phyloP scores from a whole-genome alignment of 2,888 invertebrate species.

The Mellilla xanthometata region DNA sequence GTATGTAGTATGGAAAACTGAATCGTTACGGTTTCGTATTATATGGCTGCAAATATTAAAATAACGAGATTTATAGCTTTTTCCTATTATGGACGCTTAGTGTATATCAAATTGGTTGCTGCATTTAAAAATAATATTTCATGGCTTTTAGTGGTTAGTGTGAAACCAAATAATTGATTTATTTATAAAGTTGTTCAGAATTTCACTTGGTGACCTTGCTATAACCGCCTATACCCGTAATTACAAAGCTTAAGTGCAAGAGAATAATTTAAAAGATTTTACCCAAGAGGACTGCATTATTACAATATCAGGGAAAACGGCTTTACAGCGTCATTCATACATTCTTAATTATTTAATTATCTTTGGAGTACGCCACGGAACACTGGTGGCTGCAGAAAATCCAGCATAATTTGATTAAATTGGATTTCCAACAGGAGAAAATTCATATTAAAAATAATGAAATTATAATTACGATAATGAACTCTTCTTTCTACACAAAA shows the following conservation, averaged over 20 bases:
- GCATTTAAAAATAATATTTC: too few species aligned
- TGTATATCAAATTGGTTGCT: slow-evolving; percentile 7
- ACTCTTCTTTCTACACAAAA: slow-evolving; percentile 29
- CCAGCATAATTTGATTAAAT: slow-evolving; percentile 68
- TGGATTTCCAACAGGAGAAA: slow-evolving; percentile 56
- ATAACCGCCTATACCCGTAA: slow-evolving; percentile 42
- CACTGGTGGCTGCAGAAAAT: slow-evolving; percentile 64
- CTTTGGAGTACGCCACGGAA: slow-evolving; percentile 65
- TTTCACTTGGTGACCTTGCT: too few species aligned
- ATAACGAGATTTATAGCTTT: background rate
- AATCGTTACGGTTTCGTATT: slow-evolving; percentile 6
- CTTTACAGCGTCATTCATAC: slow-evolving; percentile 78
- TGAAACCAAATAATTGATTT: too few species aligned
- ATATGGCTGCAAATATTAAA: background rate
- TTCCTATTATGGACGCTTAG: slow-evolving; percentile 8
- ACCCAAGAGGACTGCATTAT: slow-evolving; percentile 79
- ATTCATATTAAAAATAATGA: slow-evolving; percentile 49
- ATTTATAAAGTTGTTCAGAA: too few species aligned
- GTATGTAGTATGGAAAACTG: slow-evolving; percentile 4
- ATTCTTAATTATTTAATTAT: slow-evolving; percentile 82
- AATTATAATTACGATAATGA: slow-evolving; percentile 47
- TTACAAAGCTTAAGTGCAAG: slow-evolving; percentile 65
- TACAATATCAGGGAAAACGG: slow-evolving; percentile 76
- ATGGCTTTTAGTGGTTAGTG: too few species aligned
- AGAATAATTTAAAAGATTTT: slow-evolving; percentile 78